Base-by-base conservation (phyloP, 2,113 vertebrate species). In the Zosterops pallidus region DNA sequence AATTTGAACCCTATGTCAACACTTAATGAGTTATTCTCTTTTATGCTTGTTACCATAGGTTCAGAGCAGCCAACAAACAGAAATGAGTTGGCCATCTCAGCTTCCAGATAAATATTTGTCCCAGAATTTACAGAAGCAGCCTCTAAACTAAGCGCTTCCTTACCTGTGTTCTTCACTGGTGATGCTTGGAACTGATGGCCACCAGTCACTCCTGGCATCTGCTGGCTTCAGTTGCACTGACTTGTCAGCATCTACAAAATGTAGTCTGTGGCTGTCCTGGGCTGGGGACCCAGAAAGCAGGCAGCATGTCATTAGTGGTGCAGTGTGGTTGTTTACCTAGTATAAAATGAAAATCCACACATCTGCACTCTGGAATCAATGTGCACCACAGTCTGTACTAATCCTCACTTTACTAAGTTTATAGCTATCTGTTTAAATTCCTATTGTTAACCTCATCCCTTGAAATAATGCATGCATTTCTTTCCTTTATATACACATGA, bases 331-430 rank as follows among this genome's bases (percentile, higher is more conserved):
- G 41, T 89, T 95, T 96, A 56, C 56, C 80, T 37, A 89, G 69
- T n/a, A 89, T 75, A 50, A 94, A 89, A 95, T 65, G 23, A 72
- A 95, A 89, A 89, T 57, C 83, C 96, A 69, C 70, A 76, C 76
- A 92, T 60, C 31, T 82, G 24, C 37, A 75, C 62, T 47, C 71
- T 86, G 37, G 76, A 94, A 86, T 69, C 19, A 71, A 21, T 53
- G 57, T 44, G 29, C 24, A 86, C 64, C 64, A 69, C 47, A 59
- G 80, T 59, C 80, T 91, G 60, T 42, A 68, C 52, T 89, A 81
- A 90, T 89, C 64, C 44, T 81, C 26, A 52, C 42, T 94, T 86
- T 53, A 69, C 33, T 28, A 59, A 77, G 16, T 86, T 81, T 94
- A 44, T 37, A 89, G 79, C 42, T 90, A 39, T 67, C 67, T 93